These are phyloP conservation scores for Ceratotherium simum DNA, from an alignment of 2,113 vertebrate genomes.

Conservation along the genomic window DNA sequence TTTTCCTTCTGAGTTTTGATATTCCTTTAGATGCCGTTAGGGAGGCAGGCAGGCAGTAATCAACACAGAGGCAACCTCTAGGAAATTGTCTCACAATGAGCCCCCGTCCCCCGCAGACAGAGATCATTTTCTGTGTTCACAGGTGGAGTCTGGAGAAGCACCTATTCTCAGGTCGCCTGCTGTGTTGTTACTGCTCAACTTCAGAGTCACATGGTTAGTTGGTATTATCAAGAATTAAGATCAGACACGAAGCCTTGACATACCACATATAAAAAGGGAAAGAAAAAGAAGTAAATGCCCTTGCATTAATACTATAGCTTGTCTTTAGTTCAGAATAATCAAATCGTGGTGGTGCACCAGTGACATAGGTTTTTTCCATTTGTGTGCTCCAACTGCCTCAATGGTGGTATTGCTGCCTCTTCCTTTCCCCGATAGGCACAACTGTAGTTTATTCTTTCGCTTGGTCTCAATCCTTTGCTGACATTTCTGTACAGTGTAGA, in stretches of 20 bases:
- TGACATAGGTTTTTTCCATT: neutral
- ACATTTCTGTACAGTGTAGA: neutral
- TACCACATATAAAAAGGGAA: neutral
- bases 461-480: neutral
- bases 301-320: neutral
- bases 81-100: slow-evolving; percentile 83
- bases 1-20: slow-evolving; percentile 82
- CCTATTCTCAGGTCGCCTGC: slow-evolving; percentile 78
- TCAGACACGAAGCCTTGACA: slow-evolving; percentile 45
- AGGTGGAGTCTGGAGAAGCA: slow-evolving; percentile 81
- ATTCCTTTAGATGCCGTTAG: slow-evolving; percentile 80
- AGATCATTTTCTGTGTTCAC: slow-evolving; percentile 84
- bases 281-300: neutral
- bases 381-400: neutral
- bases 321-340: neutral
- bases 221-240: slow-evolving; percentile 66
- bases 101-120: slow-evolving; percentile 77
- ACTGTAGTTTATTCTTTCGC: neutral
- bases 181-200: slow-evolving; percentile 72
- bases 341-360: neutral
- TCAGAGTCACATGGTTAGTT: slow-evolving; percentile 64
- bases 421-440: neutral
- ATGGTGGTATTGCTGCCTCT: neutral
- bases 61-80: slow-evolving; percentile 82
- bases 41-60: slow-evolving; percentile 84